Evolutionary conservation across 2,113 vertebrate species (phyloP).

Genomic region (Setophaga petechia): DNA sequence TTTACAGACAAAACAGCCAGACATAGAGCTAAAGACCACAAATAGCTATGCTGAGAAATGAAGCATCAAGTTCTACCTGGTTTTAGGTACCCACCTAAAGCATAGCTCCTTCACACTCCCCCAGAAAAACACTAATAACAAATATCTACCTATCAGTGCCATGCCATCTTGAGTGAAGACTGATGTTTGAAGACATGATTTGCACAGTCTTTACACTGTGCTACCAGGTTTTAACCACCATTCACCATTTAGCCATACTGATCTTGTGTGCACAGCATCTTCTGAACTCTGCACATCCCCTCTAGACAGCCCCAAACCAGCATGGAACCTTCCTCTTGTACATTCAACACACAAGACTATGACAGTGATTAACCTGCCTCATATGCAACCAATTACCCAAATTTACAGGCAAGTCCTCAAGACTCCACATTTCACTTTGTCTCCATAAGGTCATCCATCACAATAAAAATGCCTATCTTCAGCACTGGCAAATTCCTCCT

Average conservation of each 20-base stretch:
- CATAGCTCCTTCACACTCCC: not conserved
- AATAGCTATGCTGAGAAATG: not conserved
- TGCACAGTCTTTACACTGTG: not conserved
- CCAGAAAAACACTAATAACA: not conserved
- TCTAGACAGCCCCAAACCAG: not conserved
- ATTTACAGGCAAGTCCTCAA: not conserved
- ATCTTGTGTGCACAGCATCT: not conserved
- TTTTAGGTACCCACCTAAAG: not conserved
- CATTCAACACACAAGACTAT: not conserved
- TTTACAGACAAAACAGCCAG: not conserved
- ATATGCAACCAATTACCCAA: slow-evolving; percentile 19
- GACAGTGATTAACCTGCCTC: slow-evolving; percentile 46
- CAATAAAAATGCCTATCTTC: not conserved
- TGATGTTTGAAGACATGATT: not conserved
- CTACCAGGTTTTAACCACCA: not conserved
- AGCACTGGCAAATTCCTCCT: not conserved
- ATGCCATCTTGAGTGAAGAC: not conserved
- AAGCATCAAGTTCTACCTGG: not conserved
- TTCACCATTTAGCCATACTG: not conserved
- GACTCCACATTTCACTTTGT: not conserved
- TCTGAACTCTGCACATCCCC: not conserved
- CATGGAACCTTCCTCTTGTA: not conserved
- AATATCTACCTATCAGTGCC: not conserved
- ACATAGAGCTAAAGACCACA: not conserved
- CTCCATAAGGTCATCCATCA: not conserved